Evolutionary conservation across 2,113 vertebrate species (phyloP).

Genomic region (Apus apus): DNA sequence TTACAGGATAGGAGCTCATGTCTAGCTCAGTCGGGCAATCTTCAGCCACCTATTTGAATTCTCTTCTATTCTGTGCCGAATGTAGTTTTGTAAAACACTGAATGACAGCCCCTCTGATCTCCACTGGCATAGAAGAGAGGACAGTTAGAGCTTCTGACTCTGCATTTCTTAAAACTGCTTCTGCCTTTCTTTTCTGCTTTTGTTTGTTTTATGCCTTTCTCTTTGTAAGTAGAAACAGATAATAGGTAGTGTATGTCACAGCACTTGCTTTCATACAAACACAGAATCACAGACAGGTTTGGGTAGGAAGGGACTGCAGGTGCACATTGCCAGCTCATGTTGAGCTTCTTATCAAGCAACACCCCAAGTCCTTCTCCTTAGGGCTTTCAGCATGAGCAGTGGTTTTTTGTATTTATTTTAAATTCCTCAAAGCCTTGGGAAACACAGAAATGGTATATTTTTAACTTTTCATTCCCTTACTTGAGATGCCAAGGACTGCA

Average conservation of each 20-base stretch:
- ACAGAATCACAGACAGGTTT: too few relatives aligned
- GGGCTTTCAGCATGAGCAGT: neutral
- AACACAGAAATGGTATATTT: neutral
- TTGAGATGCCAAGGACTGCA: neutral
- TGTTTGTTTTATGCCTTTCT: neutral
- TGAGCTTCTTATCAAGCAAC: too few relatives aligned
- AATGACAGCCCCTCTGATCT: neutral
- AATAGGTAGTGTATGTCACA: neutral
- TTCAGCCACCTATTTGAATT: neutral
- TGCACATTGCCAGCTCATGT: too few relatives aligned
- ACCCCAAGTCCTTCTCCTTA: too few relatives aligned
- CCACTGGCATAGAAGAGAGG: neutral
- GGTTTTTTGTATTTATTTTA: neutral
- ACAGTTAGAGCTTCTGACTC: neutral
- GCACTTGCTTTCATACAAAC: neutral
- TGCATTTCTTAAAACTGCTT: neutral
- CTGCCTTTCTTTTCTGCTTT: neutral
- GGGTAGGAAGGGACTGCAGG: too few relatives aligned
- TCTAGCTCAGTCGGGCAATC: neutral
- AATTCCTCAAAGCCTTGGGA: neutral
- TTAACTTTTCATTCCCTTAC: neutral
- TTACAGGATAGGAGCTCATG: neutral
- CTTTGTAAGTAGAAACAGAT: neutral
- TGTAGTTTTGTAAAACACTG: neutral
- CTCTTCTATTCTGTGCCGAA: neutral